These are phyloP conservation scores for Pampus argenteus DNA, from an alignment of 2,797 vertebrate species.

Conservation along the genomic window DNA sequence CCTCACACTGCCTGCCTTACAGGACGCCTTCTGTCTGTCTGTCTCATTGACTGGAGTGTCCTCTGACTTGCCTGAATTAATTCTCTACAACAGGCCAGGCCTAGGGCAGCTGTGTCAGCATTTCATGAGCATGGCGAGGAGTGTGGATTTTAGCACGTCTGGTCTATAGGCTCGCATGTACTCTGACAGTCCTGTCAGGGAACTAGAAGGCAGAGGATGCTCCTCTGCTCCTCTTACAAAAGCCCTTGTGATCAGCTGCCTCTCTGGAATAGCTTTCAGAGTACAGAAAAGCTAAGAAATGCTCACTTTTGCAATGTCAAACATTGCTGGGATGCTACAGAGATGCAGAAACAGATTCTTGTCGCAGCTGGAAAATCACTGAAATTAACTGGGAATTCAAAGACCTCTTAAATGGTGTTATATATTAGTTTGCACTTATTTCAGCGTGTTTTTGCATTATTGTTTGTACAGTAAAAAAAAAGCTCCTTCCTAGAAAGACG, in stretches of 20 bases:
- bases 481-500: constrained; percentile 56
- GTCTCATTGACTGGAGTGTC: constrained; percentile 78
- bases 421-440: constrained; percentile 25
- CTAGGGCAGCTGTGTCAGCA: constrained; percentile 85
- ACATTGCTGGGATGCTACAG: constrained; percentile 33
- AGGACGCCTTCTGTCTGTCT: constrained; percentile 72
- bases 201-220: constrained; percentile 69
- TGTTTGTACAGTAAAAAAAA: constrained; percentile 26
- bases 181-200: constrained; percentile 71
- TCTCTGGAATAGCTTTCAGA: constrained; percentile 57
- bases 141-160: constrained; percentile 70
- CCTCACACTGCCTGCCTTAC: constrained; percentile 70
- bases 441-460: not conserved
- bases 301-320: constrained; percentile 43
- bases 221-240: constrained; percentile 63
- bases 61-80: constrained; percentile 83
- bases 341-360: constrained; percentile 48
- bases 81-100: constrained; percentile 81
- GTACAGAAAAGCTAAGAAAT: constrained; percentile 32
- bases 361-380: constrained; percentile 26
- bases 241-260: constrained; percentile 72
- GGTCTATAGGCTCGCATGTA: constrained; percentile 66
- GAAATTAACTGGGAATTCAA: constrained; percentile 15
- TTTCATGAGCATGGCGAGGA: constrained; percentile 69
- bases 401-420: not conserved